phyloP scores from a whole-genome alignment of 1,140 invertebrate species.

The Macrosteles quadrilineatus region DNA sequence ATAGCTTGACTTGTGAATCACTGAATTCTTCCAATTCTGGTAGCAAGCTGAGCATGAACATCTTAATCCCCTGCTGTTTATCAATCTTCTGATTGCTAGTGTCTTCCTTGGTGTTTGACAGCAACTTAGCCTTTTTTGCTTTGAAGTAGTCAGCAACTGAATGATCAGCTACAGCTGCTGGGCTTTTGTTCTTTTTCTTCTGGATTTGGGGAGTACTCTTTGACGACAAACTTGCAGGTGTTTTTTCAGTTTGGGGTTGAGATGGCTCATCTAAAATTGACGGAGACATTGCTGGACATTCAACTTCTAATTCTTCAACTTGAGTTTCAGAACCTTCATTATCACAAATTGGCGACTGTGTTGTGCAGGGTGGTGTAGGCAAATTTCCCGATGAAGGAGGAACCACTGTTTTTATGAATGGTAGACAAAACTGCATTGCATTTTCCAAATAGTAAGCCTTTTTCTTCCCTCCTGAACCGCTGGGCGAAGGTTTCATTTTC shows the following conservation, averaged over 20 bases:
- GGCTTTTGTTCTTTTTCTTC: neutral
- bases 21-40: constrained; percentile 42
- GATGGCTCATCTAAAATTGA: neutral
- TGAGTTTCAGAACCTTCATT: constrained; percentile 29
- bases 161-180: neutral
- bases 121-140: constrained; percentile 40
- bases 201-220: neutral
- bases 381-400: constrained; percentile 34
- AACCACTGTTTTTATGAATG: constrained; percentile 37
- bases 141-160: constrained; percentile 42
- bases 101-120: constrained; percentile 6
- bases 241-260: neutral
- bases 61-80: neutral
- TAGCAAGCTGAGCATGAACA: constrained; percentile 39
- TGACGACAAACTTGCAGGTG: neutral
- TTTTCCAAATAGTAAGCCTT: constrained; percentile 39
- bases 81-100: neutral
- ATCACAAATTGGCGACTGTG: constrained; percentile 14
- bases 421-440: constrained; percentile 38
- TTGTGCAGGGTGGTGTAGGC: constrained; percentile 16
- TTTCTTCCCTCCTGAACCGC: constrained; percentile 30
- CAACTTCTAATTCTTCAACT: neutral
- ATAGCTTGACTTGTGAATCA: constrained; percentile 41
- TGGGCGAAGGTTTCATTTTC: neutral
- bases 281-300: neutral